Base-by-base conservation (phyloP, 2,888 invertebrate genomes). In the Crossocerus cetratus region DNA sequence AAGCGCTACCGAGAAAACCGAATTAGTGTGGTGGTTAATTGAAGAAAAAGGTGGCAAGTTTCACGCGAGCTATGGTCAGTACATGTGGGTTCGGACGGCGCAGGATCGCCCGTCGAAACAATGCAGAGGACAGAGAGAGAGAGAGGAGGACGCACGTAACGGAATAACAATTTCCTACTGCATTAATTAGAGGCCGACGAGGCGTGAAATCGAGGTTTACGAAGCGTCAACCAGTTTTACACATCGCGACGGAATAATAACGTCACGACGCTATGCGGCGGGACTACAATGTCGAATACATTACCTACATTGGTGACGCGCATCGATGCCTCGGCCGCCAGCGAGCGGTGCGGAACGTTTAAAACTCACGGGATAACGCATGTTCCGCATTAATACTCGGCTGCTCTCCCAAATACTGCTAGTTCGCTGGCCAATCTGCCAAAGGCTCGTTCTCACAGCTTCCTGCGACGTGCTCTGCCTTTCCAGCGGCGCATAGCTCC, bases 151-250 rank as follows among this genome's bases (percentile, higher is more conserved):
- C 32, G 32, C 75, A 69, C 75, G 76, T 76, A 77, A 77, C 76
- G 78, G 78, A 78, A 76, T 78, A 76, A 78, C 70, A 71, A 79
- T 78, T 78, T 78, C 68, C 73, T 76, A 74, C 71, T 76, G 72
- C 77, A 76, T 84, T 83, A 83, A 84, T 84, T 81, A 78, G 74
- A 83, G 75, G 76, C 73, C 77, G 75, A 79, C 78, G 78, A 76
- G 69, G 78, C 78, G 82, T 81, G 78, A 81, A 83, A 82, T 82
- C 76, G 80, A 79, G 76, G 78, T 75, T 77, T 76, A 74, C 76
- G 77, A 76, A 77, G 72, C 76, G 77, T 73, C 73, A 73, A 76
- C 74, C 62, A 76, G 77, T 77, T 77, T 77, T 77, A 77, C 77
- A 78, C 76, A 77, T 78, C 74, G 74, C 77, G 77, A 74, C 77